Percentiles rank a stretch among this genome's conserved stretches.
Conservation (phyloP, 2,113 vertebrate genomes). For the Leptobrachium ailaonicum region DNA sequence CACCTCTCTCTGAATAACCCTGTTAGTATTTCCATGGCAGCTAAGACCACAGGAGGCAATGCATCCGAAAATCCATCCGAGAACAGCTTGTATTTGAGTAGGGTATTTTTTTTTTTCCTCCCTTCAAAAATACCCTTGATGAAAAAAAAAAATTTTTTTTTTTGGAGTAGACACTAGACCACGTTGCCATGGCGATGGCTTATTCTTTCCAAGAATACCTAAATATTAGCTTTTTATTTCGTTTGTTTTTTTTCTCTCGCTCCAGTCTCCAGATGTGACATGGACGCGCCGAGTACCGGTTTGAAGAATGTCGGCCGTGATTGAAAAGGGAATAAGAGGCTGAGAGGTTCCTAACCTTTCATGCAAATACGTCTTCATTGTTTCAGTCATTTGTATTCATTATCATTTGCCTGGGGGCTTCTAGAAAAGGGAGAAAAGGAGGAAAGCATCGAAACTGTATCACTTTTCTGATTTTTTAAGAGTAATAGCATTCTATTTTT, state of each 20-base stretch:
- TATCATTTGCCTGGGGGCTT: constrained; percentile 28
- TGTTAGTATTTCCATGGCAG: constrained; percentile 39
- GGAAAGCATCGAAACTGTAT: neutral
- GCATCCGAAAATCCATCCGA: constrained; percentile 40
- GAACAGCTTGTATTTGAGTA: constrained; percentile 48
- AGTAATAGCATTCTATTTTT: neutral
- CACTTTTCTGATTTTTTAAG: neutral
- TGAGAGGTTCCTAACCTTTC: constrained; percentile 42
- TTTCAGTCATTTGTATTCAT: constrained; percentile 45
- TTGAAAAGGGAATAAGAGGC: constrained; percentile 42
- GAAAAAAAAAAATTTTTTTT: neutral
- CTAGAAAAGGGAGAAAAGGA: constrained; percentile 10
- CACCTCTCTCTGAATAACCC: too few species aligned
- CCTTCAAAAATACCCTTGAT: too few species aligned
- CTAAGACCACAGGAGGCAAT: constrained; percentile 39
- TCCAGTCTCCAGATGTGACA: constrained; percentile 46
- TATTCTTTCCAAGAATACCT: constrained; percentile 41
- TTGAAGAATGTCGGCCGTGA: constrained; percentile 40
- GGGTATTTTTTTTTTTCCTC: constrained; percentile 16
- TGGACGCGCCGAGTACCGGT: constrained; percentile 12
- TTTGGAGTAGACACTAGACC: constrained; percentile 22
- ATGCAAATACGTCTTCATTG: constrained; percentile 38
- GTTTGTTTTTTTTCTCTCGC: neutral
- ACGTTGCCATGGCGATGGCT: constrained; percentile 43
- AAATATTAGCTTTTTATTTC: constrained; percentile 50